Conservation (phyloP, 2,797 vertebrate species). For the Hozukius guyotensis region DNA sequence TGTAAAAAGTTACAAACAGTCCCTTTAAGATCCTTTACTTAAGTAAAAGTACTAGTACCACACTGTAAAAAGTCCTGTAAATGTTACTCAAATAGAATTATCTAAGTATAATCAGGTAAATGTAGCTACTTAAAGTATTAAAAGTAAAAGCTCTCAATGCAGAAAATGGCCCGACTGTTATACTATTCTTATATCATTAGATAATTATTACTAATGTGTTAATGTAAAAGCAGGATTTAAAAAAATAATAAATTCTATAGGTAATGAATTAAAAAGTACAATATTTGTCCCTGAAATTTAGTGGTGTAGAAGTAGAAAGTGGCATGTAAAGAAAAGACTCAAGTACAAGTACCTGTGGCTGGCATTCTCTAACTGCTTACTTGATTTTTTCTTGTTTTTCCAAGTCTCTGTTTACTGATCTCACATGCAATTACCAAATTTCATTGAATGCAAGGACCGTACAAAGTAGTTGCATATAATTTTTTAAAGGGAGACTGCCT, state of each 20-base stretch:
- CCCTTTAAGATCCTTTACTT: neutral
- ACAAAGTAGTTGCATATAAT: neutral
- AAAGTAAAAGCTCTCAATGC: neutral
- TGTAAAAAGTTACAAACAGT: no score
- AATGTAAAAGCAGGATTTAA: neutral
- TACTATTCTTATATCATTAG: neutral
- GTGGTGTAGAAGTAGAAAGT: no score
- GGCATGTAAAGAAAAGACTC: no score
- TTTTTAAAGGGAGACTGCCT: neutral
- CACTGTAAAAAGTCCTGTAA: neutral
- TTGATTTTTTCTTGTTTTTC: neutral
- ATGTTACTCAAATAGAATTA: neutral
- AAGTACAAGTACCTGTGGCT: slow-evolving; percentile 11
- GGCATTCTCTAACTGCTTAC: neutral
- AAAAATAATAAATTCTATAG: no score
- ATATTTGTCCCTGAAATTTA: no score
- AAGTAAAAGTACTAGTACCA: neutral
- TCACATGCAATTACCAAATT: neutral
- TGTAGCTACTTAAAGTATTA: neutral
- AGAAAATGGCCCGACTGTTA: neutral
- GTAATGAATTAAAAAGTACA: no score
- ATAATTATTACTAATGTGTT: neutral
- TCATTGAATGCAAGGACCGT: neutral
- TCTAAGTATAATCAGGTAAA: neutral
- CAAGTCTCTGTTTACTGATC: neutral